A percentile compares a stretch with the other conserved stretches of the same genome.
phyloP scores from a whole-genome alignment of 2,888 invertebrate genomes.

The Pecten maximus region DNA sequence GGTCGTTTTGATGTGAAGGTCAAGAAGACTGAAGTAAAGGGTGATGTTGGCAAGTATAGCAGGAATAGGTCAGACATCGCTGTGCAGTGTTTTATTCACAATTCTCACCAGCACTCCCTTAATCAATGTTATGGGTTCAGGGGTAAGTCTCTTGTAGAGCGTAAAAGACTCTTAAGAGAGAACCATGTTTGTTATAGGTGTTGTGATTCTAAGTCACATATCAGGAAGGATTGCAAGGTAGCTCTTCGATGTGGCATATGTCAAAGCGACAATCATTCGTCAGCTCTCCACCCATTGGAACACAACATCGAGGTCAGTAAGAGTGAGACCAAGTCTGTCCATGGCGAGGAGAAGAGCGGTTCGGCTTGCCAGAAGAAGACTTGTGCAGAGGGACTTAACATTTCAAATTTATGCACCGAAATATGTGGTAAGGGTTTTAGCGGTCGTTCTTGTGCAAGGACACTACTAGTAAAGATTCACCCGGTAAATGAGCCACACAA shows the following conservation, averaged over 20 bases:
- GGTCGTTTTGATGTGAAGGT: background rate
- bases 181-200: background rate
- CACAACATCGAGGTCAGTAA: too few species aligned
- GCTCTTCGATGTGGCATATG: background rate
- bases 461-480: conserved; percentile 36
- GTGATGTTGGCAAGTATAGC: background rate
- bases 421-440: background rate
- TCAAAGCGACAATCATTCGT: background rate
- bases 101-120: background rate
- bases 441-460: conserved; percentile 49
- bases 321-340: background rate
- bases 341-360: background rate
- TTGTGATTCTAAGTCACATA: background rate
- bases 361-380: too few species aligned
- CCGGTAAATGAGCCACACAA: background rate
- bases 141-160: background rate
- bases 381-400: too few species aligned
- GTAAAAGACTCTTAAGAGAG: background rate
- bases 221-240: background rate
- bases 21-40: background rate
- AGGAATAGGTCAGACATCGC: too few species aligned
- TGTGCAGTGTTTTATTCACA: background rate
- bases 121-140: background rate
- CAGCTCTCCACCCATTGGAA: background rate
- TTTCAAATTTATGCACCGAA: background rate